A percentile compares a stretch with the other conserved stretches of the same genome.
Conservation (phyloP, 2,888 invertebrate genomes). For the Aleiodes testaceus region DNA sequence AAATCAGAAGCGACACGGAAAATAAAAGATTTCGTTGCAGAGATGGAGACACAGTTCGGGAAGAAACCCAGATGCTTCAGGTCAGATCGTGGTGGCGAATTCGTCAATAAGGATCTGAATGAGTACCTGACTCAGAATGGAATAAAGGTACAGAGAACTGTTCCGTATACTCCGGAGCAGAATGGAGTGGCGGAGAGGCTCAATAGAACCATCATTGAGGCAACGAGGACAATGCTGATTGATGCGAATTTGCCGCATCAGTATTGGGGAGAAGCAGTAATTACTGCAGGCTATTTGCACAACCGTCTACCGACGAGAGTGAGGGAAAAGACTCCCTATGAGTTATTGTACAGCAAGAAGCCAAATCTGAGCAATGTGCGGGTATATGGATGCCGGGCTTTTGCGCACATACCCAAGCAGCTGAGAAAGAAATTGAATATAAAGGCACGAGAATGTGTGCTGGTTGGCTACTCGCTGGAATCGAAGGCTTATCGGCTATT, state of each 20-base stretch:
- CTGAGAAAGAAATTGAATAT: slow-evolving; percentile 40
- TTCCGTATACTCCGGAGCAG: slow-evolving; percentile 55
- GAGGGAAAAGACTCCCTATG: slow-evolving; percentile 38
- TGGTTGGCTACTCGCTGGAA: slow-evolving; percentile 42
- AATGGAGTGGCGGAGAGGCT: slow-evolving; percentile 57
- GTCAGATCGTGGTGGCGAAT: slow-evolving; percentile 56
- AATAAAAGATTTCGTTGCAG: slow-evolving; percentile 53
- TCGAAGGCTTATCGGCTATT: slow-evolving; percentile 18
- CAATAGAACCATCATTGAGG: slow-evolving; percentile 56
- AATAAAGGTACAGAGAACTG: slow-evolving; percentile 54
- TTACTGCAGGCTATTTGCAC: slow-evolving; percentile 54
- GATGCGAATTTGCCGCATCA: slow-evolving; percentile 52
- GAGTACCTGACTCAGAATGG: slow-evolving; percentile 54
- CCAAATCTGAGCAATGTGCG: slow-evolving; percentile 41
- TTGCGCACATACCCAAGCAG: slow-evolving; percentile 44
- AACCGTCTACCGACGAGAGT: slow-evolving; percentile 50
- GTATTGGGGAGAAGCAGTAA: slow-evolving; percentile 61
- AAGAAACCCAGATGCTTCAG: slow-evolving; percentile 53
- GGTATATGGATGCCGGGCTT: slow-evolving; percentile 42
- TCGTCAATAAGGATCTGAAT: slow-evolving; percentile 52
- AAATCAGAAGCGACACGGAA: slow-evolving; percentile 43
- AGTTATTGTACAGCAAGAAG: slow-evolving; percentile 39
- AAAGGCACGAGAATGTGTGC: slow-evolving; percentile 35
- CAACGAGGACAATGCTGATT: slow-evolving; percentile 56
- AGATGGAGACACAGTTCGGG: slow-evolving; percentile 28